Percentiles rank a stretch among this genome's conserved stretches.
Evolutionary conservation across 2,113 vertebrate genomes (phyloP).

Genomic region (Triplophysa siluroides): DNA sequence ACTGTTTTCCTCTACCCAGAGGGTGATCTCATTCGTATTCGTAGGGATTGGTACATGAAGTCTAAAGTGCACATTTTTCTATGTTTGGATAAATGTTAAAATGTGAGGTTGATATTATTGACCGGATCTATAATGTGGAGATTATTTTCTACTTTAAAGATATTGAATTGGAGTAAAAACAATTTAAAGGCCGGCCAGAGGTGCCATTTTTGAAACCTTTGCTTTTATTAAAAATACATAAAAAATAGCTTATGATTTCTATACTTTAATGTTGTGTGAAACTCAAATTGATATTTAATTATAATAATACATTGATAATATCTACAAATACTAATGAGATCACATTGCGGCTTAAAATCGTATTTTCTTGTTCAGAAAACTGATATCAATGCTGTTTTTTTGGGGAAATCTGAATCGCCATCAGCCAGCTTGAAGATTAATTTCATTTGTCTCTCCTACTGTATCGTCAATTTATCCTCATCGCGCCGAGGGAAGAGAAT

Average conservation of each 20-base stretch:
- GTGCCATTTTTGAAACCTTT: too few species aligned
- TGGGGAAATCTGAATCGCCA: slow-evolving; percentile 62
- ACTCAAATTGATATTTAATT: too few species aligned
- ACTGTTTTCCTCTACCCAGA: slow-evolving; percentile 56
- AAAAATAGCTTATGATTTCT: too few species aligned
- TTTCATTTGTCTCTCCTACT: slow-evolving; percentile 77
- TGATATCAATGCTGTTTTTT: slow-evolving; percentile 62
- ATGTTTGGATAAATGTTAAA: neutral
- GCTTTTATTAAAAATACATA: too few species aligned
- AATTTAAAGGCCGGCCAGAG: too few species aligned
- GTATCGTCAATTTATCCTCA: slow-evolving; percentile 80
- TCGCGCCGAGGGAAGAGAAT: slow-evolving; percentile 68
- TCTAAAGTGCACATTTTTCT: neutral
- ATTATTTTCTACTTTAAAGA: too few species aligned
- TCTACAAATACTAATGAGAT: neutral
- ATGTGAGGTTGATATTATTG: too few species aligned
- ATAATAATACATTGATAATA: too few species aligned
- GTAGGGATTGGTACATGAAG: neutral
- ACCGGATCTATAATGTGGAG: too few species aligned
- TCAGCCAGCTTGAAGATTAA: slow-evolving; percentile 76
- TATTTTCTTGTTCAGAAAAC: neutral
- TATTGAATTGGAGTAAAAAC: too few species aligned
- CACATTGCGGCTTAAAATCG: neutral
- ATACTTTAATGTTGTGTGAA: too few species aligned
- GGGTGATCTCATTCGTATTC: neutral